Evolutionary conservation across 1,140 invertebrate genomes (phyloP).

Genomic region (Procambarus virginalis): DNA sequence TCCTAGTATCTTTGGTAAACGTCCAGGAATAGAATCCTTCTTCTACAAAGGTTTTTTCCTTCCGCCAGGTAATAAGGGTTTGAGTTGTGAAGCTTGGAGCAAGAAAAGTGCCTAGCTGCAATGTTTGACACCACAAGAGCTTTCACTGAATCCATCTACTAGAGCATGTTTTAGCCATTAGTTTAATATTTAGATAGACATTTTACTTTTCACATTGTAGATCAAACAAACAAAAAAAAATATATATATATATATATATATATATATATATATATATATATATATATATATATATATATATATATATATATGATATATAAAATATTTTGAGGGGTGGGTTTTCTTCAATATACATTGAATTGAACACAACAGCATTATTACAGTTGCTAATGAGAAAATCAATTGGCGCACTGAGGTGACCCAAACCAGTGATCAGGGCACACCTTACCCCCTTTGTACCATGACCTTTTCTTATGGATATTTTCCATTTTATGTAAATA

Average conservation of each 20-base stretch:
- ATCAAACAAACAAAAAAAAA: neutral
- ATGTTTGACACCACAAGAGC: conserved; percentile 23
- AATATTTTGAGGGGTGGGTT: too few relatives aligned
- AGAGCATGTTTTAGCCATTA: conserved; percentile 20
- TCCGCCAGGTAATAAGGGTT: conserved; percentile 59
- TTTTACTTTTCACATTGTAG: neutral
- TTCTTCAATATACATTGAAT: too few relatives aligned
- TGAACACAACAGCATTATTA: too few relatives aligned
- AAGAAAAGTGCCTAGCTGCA: conserved; percentile 30
- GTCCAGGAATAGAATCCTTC: conserved; percentile 66
- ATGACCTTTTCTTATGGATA: too few relatives aligned
- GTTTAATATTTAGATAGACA: neutral
- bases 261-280: neutral
- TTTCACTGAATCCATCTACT: conserved; percentile 30
- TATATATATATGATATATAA: conserved; percentile 5
- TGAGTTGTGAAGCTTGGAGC: conserved; percentile 32
- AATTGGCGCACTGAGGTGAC: too few relatives aligned
- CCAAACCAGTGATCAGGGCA: too few relatives aligned
- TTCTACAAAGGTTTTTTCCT: conserved; percentile 70
- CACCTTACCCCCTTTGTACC: too few relatives aligned
- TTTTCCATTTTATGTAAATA: too few relatives aligned
- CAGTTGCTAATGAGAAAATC: too few relatives aligned
- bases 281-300: conserved; percentile 29
- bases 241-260: neutral
- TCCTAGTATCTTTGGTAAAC: conserved; percentile 65